Evolutionary conservation across 2,797 vertebrate genomes (phyloP).

Genomic region (Sciurus vulgaris): DNA sequence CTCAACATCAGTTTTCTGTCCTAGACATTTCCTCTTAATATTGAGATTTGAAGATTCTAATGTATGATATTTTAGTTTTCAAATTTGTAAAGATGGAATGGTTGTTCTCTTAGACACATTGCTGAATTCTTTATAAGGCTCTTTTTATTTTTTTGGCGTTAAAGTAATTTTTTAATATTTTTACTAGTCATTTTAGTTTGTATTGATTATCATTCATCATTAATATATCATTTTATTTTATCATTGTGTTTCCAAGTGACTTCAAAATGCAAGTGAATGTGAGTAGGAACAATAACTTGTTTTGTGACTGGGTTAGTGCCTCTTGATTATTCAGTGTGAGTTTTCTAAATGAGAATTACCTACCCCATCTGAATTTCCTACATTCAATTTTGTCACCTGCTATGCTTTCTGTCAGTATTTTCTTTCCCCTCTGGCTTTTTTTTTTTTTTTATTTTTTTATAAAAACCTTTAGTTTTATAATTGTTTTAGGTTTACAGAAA

Average conservation of each 20-base stretch:
- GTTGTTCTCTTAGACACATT: background rate
- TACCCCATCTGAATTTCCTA: conserved; percentile 1
- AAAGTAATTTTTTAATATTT: background rate
- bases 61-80: conserved; percentile 27
- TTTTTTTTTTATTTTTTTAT: conserved; percentile 8
- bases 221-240: background rate
- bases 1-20: conserved; percentile 46
- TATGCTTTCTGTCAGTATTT: background rate
- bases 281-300: background rate
- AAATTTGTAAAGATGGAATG: conserved; percentile 60
- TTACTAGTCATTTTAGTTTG: background rate
- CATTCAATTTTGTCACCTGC: conserved; percentile 40
- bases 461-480: background rate
- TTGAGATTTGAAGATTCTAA: conserved; percentile 50
- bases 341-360: conserved; percentile 34
- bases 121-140: conserved; percentile 3
- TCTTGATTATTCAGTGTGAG: background rate
- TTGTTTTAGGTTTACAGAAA: conserved; percentile 32
- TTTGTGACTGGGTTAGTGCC: background rate
- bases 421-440: background rate
- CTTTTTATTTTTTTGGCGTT: conserved; percentile 62
- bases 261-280: conserved; percentile 51
- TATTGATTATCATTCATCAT: background rate
- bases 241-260: conserved; percentile 55
- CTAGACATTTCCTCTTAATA: background rate